Conservation (phyloP, 2,113 vertebrate species). For the Trinectes maculatus region DNA sequence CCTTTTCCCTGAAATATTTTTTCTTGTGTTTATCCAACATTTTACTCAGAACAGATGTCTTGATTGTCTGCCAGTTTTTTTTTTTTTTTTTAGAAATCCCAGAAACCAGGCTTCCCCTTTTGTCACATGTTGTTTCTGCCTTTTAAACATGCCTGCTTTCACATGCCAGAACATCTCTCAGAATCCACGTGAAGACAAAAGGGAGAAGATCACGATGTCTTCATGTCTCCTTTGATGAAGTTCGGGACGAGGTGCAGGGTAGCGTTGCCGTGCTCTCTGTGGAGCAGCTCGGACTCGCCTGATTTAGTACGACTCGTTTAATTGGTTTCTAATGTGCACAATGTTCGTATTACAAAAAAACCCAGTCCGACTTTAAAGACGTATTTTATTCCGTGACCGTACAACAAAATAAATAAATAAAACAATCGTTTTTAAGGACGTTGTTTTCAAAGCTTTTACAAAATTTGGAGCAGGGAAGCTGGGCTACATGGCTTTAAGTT, state of each 20-base stretch:
- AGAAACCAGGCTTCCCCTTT: conserved; percentile 45
- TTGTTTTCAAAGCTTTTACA: conserved; percentile 18
- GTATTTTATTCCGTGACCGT: conserved; percentile 1
- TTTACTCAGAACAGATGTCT: conserved; percentile 47
- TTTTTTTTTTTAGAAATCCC: too few species aligned
- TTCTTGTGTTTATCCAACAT: background rate
- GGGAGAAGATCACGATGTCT: background rate
- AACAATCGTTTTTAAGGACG: background rate
- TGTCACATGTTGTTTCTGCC: conserved; percentile 51
- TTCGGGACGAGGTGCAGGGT: conserved; percentile 39
- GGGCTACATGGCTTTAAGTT: conserved; percentile 42
- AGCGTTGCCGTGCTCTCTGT: too few species aligned
- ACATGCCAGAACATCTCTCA: conserved; percentile 39
- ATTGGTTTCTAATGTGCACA: conserved; percentile 27
- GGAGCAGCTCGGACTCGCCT: background rate
- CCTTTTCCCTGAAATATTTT: conserved; percentile 41
- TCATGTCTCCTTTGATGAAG: conserved; percentile 28
- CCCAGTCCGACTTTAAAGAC: conserved; percentile 9
- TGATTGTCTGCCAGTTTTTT: conserved; percentile 62
- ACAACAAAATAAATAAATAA: background rate
- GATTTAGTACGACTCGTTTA: background rate
- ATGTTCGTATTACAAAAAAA: conserved; percentile 11
- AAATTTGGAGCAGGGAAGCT: conserved; percentile 1
- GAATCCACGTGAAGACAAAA: conserved; percentile 50
- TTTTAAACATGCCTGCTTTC: conserved; percentile 34